phyloP scores from a whole-genome alignment of 1,140 invertebrate genomes.

The Zophobas morio region DNA sequence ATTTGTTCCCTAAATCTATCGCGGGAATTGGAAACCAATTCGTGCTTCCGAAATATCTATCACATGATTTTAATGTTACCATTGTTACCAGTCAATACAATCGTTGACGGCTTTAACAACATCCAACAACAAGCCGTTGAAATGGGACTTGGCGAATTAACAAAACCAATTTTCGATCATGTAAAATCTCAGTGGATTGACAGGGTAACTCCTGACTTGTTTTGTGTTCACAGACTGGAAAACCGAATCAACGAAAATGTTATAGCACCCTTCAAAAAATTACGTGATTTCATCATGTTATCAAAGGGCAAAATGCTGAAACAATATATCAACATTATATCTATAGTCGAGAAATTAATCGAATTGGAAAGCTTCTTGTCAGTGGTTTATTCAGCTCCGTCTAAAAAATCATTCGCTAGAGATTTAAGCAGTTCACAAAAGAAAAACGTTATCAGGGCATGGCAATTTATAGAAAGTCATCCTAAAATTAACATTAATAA shows the following conservation, averaged over 20 bases:
- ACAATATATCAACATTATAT: slow-evolving; percentile 49
- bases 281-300: slow-evolving; percentile 59
- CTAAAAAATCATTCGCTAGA: slow-evolving; percentile 59
- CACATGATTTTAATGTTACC: slow-evolving; percentile 64
- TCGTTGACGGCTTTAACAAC: slow-evolving; percentile 59
- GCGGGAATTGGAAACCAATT: slow-evolving; percentile 60
- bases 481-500: slow-evolving; percentile 63
- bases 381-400: slow-evolving; percentile 51
- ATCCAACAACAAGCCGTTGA: slow-evolving; percentile 60
- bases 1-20: slow-evolving; percentile 60
- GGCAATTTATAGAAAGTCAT: slow-evolving; percentile 62
- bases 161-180: slow-evolving; percentile 57
- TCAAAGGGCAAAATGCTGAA: slow-evolving; percentile 58
- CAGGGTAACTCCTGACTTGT: slow-evolving; percentile 62
- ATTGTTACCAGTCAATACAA: slow-evolving; percentile 63
- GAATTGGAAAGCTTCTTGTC: slow-evolving; percentile 60
- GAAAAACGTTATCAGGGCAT: slow-evolving; percentile 62
- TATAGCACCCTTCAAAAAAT: slow-evolving; percentile 62
- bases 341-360: slow-evolving; percentile 61
- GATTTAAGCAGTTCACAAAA: slow-evolving; percentile 62
- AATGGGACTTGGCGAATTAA: slow-evolving; percentile 49
- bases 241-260: slow-evolving; percentile 64
- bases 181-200: slow-evolving; percentile 60
- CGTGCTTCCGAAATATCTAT: slow-evolving; percentile 61
- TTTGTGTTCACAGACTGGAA: slow-evolving; percentile 62